Evolutionary conservation across 2,113 vertebrate species (phyloP), one percentile per base, ranked within the genome.

Genomic region (Saimiri boliviensis): DNA sequence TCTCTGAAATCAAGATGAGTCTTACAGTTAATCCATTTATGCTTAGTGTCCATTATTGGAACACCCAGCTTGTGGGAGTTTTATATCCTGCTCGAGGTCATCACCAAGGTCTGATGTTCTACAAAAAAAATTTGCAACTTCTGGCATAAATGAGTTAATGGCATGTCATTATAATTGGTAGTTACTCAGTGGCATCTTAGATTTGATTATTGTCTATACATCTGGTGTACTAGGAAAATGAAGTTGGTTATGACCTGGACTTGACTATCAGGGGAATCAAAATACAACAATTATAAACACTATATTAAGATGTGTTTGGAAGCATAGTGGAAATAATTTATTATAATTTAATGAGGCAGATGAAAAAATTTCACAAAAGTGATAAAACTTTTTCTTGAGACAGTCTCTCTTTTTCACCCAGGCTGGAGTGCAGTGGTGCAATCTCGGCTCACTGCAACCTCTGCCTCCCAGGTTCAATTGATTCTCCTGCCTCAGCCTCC

Each of bases 1-100:
- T 90, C n/a, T 93, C 63, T 96, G 77, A 96, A 88, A 87, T 79
- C 74, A 93, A 96, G 93, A 88, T 96, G 86, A 96, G 87, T 96
- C 68, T 76, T 93, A 47, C 2, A 81, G 56, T 89, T 74, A 63
- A 14, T 25, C 5, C 4, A 32, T 63, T 63, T 63, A 63, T 63
- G 60, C 60, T 27, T 63, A 63, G 60, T 32, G 27, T 63, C 12
- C 60, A 63, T 63, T 63, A 63, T 63, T 32, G 27, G 60, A 63
- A 63, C 5, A 5, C 60, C 13, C 6, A 63, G 60, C 60, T 63
- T 63, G 27, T 63, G 60, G 60, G 60, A 63, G 60, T 63, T 63
- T 63, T 32, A 63, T 63, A 32, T 63, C 60, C 60, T 63, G 60
- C 60, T 63, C 27, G 14, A 32, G 27, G 60, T 63, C 60, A 63